Evolutionary conservation across 2,888 invertebrate species (phyloP), one percentile per base, ranked within the genome.

Genomic region (Cosmopolites sordidus): DNA sequence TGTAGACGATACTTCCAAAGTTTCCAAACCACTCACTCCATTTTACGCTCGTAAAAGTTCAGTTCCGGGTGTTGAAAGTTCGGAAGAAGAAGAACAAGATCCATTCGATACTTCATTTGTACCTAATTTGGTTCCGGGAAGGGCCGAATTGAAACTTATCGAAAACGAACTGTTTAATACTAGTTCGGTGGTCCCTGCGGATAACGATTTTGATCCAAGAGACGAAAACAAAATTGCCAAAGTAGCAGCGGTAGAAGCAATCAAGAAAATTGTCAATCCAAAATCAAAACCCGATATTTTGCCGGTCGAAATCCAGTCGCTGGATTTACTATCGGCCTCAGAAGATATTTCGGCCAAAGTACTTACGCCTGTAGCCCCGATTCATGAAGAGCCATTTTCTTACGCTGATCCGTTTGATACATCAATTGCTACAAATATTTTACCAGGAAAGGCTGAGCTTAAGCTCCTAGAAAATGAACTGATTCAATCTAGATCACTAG

Each of bases 341-440:
- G 78, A 82, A 60, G 76, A 82, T 43, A 85, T 86, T 43, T 78
- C 82, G 62, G 80, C 78, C 1, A 89, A 88, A 72, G 86, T 88
- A 44, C 68, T 89, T 41, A 88, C 88, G 1, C 82, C 83, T 0
- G 77, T 76, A 2, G 75, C 83, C 51, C 39, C 49, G 15, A n/a
- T 48, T 22, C 55, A 58, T 6, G 75, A 77, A 52, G 62, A 63
- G 14, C 74, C 76, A 47, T 77, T 76, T 16, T 69, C 71, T 2
- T 78, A 84, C 62, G 71, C 75, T 6, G 92, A 92, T 76, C 92
- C 92, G 0, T 93, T 93, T 69, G 93, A 93, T 68, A 93, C 93
- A 0, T 89, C 92, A 0, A 87, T 89, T 63, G 89, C 89, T 0
- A 78, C 77, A 51, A 85, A 87, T 66, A 82, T 89, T 48, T 76